Percentiles rank a stretch among this genome's conserved stretches.
phyloP scores from a whole-genome alignment of 2,888 invertebrate species.

The Polyommatus icarus region DNA sequence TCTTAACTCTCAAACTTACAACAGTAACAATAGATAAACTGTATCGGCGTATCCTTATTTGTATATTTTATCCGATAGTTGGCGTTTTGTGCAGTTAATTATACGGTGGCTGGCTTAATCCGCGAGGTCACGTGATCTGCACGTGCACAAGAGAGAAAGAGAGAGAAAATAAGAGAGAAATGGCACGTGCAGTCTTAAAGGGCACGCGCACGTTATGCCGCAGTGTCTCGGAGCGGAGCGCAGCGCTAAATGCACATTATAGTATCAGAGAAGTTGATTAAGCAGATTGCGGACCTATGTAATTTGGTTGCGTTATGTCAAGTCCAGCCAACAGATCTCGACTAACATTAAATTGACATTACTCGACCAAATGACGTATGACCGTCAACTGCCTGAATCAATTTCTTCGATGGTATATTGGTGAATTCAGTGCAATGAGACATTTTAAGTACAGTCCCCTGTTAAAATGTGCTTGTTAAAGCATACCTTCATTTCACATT shows the following conservation, averaged over 20 bases:
- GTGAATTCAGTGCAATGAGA: no score
- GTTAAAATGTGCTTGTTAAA: no score
- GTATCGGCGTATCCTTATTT: slow-evolving; percentile 31
- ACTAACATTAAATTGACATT: no score
- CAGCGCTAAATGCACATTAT: background rate
- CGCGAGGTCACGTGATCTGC: slow-evolving; percentile 74
- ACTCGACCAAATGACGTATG: no score
- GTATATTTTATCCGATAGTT: slow-evolving; percentile 33
- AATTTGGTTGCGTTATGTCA: no score
- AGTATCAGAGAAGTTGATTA: no score
- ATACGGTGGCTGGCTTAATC: slow-evolving; percentile 73
- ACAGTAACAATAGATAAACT: background rate
- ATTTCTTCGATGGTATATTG: no score
- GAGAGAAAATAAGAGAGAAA: background rate
- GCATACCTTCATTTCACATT: no score
- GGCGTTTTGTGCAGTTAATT: slow-evolving; percentile 76
- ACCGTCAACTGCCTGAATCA: no score
- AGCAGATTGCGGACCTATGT: no score
- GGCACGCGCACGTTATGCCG: slow-evolving; percentile 41
- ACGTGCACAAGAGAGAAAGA: slow-evolving; percentile 56
- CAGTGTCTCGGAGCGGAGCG: background rate
- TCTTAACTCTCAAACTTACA: background rate
- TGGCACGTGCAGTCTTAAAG: slow-evolving; percentile 2
- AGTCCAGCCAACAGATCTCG: no score
- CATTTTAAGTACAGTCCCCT: no score